Conservation (phyloP, 2,113 vertebrate genomes). For the Protomyctophum bolini region DNA sequence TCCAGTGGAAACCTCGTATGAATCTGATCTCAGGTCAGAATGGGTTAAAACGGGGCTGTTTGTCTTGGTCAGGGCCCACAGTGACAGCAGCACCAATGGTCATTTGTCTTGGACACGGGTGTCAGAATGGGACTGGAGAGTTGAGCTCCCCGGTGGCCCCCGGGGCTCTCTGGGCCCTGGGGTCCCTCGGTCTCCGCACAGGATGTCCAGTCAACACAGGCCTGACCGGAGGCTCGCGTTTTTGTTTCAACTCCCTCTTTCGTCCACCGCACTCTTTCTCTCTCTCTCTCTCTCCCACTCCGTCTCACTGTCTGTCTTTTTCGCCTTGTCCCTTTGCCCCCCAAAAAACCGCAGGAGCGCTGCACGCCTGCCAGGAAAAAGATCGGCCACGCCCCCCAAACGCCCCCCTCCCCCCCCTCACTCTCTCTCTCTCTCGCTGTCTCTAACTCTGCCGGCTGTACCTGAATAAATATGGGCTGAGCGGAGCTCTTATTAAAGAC, state of each 20-base stretch:
- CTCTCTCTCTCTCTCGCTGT: conserved; percentile 41
- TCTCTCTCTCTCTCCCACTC: conserved; percentile 15
- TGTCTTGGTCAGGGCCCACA: conserved; percentile 72
- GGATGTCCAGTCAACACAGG: conserved; percentile 64
- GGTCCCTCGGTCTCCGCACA: conserved; percentile 25
- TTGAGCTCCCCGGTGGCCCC: conserved; percentile 46
- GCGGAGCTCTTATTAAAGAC: conserved; percentile 77
- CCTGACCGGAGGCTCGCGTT: conserved; percentile 48
- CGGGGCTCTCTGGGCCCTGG: conserved; percentile 18
- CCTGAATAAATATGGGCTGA: conserved; percentile 79
- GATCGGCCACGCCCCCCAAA: conserved; percentile 49
- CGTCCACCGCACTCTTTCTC: conserved; percentile 1
- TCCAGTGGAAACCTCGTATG: too few relatives aligned
- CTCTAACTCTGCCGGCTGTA: conserved; percentile 67
- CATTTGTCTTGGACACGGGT: conserved; percentile 78
- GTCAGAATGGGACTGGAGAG: conserved; percentile 52
- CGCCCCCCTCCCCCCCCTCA: conserved; percentile 5
- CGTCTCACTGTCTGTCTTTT: conserved; percentile 47
- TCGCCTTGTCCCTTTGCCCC: conserved; percentile 68
- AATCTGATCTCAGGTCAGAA: too few relatives aligned
- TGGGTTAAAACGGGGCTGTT: conserved; percentile 70
- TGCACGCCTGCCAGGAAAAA: conserved; percentile 71
- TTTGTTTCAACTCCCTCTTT: conserved; percentile 41
- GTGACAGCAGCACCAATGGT: conserved; percentile 74
- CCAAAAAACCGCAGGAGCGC: conserved; percentile 67